Evolutionary conservation across 2,797 vertebrate genomes (phyloP), one percentile per base, ranked within the genome.

Genomic region (Melanotaenia pygmaea): DNA sequence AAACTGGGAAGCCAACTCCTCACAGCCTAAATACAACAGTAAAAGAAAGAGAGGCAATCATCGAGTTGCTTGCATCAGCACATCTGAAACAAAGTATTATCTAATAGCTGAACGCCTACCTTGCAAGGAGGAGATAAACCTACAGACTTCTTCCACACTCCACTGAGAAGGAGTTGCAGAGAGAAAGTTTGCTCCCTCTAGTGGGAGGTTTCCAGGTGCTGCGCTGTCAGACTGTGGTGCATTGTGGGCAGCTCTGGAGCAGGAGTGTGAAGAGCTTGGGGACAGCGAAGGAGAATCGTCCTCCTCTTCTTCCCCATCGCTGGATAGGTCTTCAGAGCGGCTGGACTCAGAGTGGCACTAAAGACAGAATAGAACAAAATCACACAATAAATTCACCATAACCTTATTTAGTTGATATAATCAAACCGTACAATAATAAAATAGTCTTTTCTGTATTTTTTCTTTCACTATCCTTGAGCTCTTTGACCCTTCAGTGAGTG

Each of bases 71-170:
- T 56, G 26, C 4, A 26, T 30, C 14, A 43, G 38, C 0, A 35
- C 59, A 38, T 26, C 20, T 4, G 0, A 70, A 40, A 53, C 50
- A 7, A 64, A n/a, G 14, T 3, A 28, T 18, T 8, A 50, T 9
- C 2, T 6, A n/a, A 64, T n/a, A 5, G 18, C 3, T 8, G 6
- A 67, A 40, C 5, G 83, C 91, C 76, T 35, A 98, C 98, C 98
- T 96, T 98, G 98, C 79, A 99, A 93, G 12, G 98, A 98, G 2
- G 97, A 96, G 70, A 99, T 99, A 67, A 99, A 99, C 82, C 96
- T 95, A 0, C 95, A 98, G 72, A 99, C 98, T 87, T 99, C 97
- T 37, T 98, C 97, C 74, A 99, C 97, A 3, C 96, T 97, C 98
- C 98, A 99, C 30, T 96, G 95, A 74, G 95, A 96, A 2, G 98